phyloP scores from a whole-genome alignment of 2,113 vertebrate genomes.

The Lycaon pictus region DNA sequence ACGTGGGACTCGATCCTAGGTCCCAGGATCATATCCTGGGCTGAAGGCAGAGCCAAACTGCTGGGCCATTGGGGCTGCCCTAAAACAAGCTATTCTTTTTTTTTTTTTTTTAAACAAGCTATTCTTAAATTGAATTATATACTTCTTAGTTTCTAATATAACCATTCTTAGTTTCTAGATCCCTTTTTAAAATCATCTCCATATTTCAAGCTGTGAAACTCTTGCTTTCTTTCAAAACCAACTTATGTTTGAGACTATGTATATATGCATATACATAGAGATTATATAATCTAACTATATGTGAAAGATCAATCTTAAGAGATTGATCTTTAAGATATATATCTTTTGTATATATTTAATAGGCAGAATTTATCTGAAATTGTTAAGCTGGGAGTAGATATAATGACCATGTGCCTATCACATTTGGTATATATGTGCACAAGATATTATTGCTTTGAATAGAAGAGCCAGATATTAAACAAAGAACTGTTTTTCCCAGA shows the following conservation, averaged over 20 bases:
- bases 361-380: not conserved
- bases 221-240: slow-evolving; percentile 22
- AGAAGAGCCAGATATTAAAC: slow-evolving; percentile 24
- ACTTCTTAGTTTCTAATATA: not conserved
- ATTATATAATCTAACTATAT: not conserved
- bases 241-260: not conserved
- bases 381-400: slow-evolving; percentile 1
- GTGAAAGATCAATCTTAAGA: not conserved
- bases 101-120: not conserved
- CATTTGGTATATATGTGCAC: not conserved
- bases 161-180: not conserved
- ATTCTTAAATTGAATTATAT: not conserved
- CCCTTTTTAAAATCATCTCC: not conserved
- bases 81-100: no score
- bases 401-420: not conserved
- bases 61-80: no score
- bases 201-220: not conserved
- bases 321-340: not conserved
- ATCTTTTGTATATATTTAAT: not conserved
- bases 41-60: no score
- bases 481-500: not conserved
- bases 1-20: no score
- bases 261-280: not conserved
- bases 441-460: not conserved
- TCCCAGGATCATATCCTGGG: no score